Evolutionary conservation across 1,140 invertebrate genomes (phyloP).

Genomic region (Nixonia krombeini): DNA sequence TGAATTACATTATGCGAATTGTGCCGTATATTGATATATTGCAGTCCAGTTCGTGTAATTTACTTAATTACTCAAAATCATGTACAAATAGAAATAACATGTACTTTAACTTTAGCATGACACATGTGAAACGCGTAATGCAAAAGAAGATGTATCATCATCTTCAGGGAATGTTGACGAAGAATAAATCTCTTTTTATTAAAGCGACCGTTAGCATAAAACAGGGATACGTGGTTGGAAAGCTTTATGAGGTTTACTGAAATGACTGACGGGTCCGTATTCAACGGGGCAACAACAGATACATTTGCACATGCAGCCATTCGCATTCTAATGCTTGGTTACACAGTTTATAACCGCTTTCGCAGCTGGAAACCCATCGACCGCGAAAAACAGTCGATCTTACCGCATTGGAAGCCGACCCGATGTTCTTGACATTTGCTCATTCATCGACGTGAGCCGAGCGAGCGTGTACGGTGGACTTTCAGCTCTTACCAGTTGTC

Average conservation of each 20-base stretch:
- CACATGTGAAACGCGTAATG: too few species aligned
- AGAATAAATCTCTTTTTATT: background rate
- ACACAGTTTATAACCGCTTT: conserved; percentile 5
- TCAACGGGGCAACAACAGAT: background rate
- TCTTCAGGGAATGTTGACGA: too few species aligned
- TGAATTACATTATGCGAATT: too few species aligned
- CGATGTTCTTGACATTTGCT: background rate
- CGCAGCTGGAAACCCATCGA: background rate
- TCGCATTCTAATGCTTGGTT: conserved; percentile 1
- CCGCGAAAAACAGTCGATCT: conserved; percentile 7
- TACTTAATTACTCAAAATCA: too few species aligned
- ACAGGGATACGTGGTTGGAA: background rate
- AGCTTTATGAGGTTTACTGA: background rate
- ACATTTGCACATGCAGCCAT: conserved; percentile 1
- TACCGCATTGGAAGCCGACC: background rate
- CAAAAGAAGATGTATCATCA: too few species aligned
- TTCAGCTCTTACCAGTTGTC: background rate
- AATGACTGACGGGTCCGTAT: background rate
- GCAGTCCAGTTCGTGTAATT: too few species aligned
- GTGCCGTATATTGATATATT: too few species aligned
- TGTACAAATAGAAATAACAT: too few species aligned
- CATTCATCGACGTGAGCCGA: background rate
- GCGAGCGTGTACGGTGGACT: background rate
- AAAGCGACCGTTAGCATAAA: background rate
- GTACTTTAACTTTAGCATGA: too few species aligned